These are phyloP conservation scores for Therioaphis trifolii DNA, from an alignment of 2,888 invertebrate species.

Conservation along the genomic window DNA sequence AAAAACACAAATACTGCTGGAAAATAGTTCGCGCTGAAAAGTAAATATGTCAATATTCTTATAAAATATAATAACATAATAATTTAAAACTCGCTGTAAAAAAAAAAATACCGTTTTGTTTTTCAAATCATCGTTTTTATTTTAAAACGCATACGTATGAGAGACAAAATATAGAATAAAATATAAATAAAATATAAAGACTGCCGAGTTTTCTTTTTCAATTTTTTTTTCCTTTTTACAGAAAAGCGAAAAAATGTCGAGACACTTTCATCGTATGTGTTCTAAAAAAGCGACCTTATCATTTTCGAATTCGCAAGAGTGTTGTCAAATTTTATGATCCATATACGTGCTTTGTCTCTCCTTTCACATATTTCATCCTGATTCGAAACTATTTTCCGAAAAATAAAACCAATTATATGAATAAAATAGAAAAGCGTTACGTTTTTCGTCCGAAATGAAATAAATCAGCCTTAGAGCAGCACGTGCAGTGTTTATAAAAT, in stretches of 20 bases:
- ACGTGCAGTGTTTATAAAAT: too few species aligned
- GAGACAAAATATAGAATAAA: not conserved
- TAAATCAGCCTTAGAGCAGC: not conserved
- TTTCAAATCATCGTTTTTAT: too few species aligned
- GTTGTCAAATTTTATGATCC: slow-evolving; percentile 27
- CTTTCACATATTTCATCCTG: not conserved
- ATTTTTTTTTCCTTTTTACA: not conserved
- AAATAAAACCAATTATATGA: not conserved
- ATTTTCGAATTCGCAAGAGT: slow-evolving; percentile 34
- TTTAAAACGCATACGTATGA: too few species aligned
- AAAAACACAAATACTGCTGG: too few species aligned
- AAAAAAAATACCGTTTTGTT: too few species aligned
- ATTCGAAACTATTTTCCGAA: slow-evolving; percentile 3
- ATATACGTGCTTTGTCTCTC: not conserved
- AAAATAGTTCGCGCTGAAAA: too few species aligned
- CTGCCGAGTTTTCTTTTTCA: too few species aligned
- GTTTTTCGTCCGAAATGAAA: not conserved
- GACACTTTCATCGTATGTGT: not conserved
- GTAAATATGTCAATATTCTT: too few species aligned
- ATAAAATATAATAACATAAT: too few species aligned
- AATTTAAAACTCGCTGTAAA: too few species aligned
- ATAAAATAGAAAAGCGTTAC: not conserved
- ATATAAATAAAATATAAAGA: not conserved
- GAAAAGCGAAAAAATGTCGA: not conserved
- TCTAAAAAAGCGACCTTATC: not conserved